These are phyloP conservation scores for Myodes glareolus DNA, from an alignment of 2,113 vertebrate genomes.

Conservation along the genomic window DNA sequence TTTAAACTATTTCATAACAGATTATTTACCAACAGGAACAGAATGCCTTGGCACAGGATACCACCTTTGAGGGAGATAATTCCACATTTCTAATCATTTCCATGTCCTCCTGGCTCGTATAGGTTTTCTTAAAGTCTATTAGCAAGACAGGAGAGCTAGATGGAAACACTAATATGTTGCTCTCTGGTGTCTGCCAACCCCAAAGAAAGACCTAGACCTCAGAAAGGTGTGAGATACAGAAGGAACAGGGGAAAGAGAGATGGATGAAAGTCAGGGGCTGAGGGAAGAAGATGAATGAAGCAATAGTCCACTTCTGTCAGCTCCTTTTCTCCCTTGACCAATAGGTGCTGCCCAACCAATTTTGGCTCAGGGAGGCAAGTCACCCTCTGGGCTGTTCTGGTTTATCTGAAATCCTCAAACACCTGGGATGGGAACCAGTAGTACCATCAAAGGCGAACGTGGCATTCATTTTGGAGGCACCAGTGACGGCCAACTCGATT, in stretches of 20 bases:
- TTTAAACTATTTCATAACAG: conserved; percentile 60
- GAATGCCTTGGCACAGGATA: conserved; percentile 61
- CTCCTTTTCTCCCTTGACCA: neutral
- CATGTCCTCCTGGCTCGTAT: neutral
- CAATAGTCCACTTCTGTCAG: neutral
- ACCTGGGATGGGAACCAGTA: neutral
- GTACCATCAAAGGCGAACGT: neutral
- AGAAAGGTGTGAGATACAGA: neutral
- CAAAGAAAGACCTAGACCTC: conserved; percentile 58
- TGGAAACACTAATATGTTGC: conserved; percentile 49
- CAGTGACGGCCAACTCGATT: neutral
- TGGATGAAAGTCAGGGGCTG: neutral
- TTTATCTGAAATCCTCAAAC: neutral
- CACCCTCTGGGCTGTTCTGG: no score
- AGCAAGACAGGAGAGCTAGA: conserved; percentile 3
- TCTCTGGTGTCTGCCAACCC: conserved; percentile 67
- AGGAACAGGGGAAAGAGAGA: neutral
- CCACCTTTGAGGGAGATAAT: conserved; percentile 42
- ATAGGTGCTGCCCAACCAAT: neutral
- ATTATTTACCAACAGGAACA: conserved; percentile 71
- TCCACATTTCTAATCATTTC: conserved; percentile 36
- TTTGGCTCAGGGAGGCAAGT: neutral
- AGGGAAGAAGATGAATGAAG: neutral
- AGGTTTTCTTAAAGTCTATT: conserved; percentile 38
- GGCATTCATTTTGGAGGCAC: neutral